Percentiles rank a stretch among this genome's conserved stretches.
These are phyloP conservation scores for Aldabrachelys gigantea DNA, from an alignment of 2,113 vertebrate genomes.

Conservation along the genomic window DNA sequence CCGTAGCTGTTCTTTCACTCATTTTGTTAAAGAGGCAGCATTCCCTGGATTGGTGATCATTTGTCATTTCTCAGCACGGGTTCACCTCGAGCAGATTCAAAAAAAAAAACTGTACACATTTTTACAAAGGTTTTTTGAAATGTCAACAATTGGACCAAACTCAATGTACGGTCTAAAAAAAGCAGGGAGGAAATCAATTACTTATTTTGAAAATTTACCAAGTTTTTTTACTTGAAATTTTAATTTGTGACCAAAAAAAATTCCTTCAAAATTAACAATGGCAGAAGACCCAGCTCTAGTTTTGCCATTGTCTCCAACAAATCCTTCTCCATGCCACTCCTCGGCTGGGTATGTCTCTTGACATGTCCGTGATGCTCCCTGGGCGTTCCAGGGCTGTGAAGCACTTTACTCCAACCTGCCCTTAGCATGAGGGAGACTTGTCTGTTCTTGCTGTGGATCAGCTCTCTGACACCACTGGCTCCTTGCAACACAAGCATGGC, in stretches of 20 bases:
- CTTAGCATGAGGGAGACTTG: too few relatives aligned
- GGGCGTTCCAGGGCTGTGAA: too few relatives aligned
- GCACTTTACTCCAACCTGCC: too few relatives aligned
- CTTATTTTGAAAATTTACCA: not conserved
- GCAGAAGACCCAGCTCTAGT: not conserved
- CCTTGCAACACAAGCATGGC: too few relatives aligned
- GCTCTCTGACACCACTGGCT: too few relatives aligned
- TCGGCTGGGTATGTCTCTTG: constrained; percentile 11
- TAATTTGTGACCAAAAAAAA: not conserved
- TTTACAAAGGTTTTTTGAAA: not conserved
- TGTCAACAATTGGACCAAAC: not conserved
- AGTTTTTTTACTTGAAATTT: accelerated
- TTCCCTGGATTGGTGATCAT: constrained; percentile 40
- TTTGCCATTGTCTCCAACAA: constrained; percentile 19
- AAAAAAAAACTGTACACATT: constrained; percentile 17
- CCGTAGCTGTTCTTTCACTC: constrained; percentile 28
- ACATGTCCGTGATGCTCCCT: not conserved
- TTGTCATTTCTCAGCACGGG: constrained; percentile 42
- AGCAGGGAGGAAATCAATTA: not conserved
- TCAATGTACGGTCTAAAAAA: not conserved
- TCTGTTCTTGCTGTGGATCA: too few relatives aligned
- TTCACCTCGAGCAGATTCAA: not conserved
- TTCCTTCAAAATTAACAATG: not conserved
- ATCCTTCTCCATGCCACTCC: constrained; percentile 28
- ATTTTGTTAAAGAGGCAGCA: constrained; percentile 49